Evolutionary conservation across 1,140 invertebrate species (phyloP).

Genomic region (Pectinophora gossypiella): DNA sequence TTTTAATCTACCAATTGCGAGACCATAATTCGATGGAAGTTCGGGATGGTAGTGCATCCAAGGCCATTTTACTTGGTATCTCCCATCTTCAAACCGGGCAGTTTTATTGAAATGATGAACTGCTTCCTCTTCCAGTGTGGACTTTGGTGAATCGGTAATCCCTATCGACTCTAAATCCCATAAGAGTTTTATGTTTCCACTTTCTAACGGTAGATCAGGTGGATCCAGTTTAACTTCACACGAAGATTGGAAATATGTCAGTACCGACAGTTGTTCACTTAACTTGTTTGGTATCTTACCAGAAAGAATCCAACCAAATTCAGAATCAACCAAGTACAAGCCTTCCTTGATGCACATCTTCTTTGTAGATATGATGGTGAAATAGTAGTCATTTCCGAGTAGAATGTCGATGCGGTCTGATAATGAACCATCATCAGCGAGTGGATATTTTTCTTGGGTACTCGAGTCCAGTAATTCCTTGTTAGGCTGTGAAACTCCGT

Average conservation of each 20-base stretch:
- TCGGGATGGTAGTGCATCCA: slow-evolving; percentile 18
- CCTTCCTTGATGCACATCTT: neutral
- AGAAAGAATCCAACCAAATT: neutral
- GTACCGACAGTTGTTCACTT: slow-evolving; percentile 2
- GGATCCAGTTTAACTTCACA: slow-evolving; percentile 7
- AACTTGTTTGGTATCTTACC: neutral
- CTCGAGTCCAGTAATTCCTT: neutral
- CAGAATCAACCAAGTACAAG: neutral
- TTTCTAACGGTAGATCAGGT: slow-evolving; percentile 18
- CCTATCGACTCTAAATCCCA: slow-evolving; percentile 31
- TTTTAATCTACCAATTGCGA: slow-evolving; percentile 15
- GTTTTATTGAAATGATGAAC: slow-evolving; percentile 24
- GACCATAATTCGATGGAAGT: slow-evolving; percentile 19
- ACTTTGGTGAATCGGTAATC: slow-evolving; percentile 25
- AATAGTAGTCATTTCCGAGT: slow-evolving; percentile 1
- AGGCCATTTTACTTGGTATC: slow-evolving; percentile 26
- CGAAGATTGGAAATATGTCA: slow-evolving; percentile 20
- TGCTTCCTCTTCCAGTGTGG: slow-evolving; percentile 19
- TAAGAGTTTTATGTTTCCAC: slow-evolving; percentile 12
- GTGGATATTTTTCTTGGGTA: neutral
- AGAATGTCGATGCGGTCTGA: neutral
- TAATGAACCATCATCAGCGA: slow-evolving; percentile 3
- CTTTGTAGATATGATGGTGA: neutral
- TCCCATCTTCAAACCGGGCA: slow-evolving; percentile 10
- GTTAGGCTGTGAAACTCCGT: neutral